phyloP scores from a whole-genome alignment of 1,140 invertebrate species.

The Meteorus sp. region DNA sequence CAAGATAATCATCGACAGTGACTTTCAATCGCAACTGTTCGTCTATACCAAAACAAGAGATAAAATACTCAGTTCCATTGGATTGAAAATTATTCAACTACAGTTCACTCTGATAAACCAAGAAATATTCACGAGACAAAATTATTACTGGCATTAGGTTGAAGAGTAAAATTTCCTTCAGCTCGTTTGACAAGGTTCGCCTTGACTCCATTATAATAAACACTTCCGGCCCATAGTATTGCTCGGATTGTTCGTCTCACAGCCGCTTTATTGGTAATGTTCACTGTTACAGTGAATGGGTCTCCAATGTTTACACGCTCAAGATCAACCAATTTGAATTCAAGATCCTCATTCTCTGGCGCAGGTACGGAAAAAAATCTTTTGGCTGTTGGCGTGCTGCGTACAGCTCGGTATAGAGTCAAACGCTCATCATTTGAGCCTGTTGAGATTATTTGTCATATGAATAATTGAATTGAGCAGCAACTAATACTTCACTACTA shows the following conservation, averaged over 20 bases:
- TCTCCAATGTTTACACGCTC: conserved; percentile 71
- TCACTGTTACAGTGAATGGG: conserved; percentile 67
- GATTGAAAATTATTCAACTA: neutral
- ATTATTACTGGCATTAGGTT: conserved; percentile 62
- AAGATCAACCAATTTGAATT: conserved; percentile 70
- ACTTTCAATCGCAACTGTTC: conserved; percentile 66
- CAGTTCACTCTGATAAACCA: neutral
- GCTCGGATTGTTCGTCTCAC: conserved; percentile 66
- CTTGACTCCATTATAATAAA: conserved; percentile 79
- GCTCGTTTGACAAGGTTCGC: conserved; percentile 70
- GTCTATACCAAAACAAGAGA: conserved; percentile 51
- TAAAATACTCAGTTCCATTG: neutral
- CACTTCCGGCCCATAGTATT: conserved; percentile 66
- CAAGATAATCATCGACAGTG: conserved; percentile 67
- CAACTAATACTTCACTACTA: no score
- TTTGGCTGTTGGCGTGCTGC: conserved; percentile 66
- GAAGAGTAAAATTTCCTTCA: conserved; percentile 65
- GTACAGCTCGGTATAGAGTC: conserved; percentile 69
- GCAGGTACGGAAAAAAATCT: conserved; percentile 66
- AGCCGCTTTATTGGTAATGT: conserved; percentile 68
- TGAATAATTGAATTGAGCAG: neutral
- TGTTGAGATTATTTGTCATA: conserved; percentile 28
- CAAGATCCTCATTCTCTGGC: conserved; percentile 64
- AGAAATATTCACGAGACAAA: no score
- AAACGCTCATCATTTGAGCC: conserved; percentile 68